Evolutionary conservation across 2,888 invertebrate species (phyloP), one percentile per base, ranked within the genome.

Genomic region (Hydrotaea cyrtoneurina): DNA sequence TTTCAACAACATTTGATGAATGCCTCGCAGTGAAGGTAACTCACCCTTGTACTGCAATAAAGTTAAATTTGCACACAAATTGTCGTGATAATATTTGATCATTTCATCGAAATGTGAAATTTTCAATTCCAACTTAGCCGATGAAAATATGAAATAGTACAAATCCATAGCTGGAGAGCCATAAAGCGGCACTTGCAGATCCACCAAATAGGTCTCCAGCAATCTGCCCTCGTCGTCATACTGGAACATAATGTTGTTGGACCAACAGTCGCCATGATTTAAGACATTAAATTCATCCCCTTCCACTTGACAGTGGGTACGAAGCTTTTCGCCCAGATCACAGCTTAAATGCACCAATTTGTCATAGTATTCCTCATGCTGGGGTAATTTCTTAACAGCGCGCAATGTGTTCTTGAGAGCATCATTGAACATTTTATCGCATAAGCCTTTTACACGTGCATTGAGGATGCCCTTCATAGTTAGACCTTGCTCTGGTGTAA

Each of bases 171-270:
- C 89, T 10, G 90, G 89, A 4, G 89, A 80, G 3, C 87, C 82
- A 66, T 88, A 90, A 74, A 87, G 88, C 0, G 87, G 86, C 59
- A 90, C 55, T 86, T 91, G 90, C 2, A 87, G 87, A 76, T 90
- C 91, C 50, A 90, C 87, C 8, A 91, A 86, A 23, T 87, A 87
- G 0, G 89, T 88, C 15, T 89, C 88, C 0, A 78, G 85, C 0
- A 88, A 86, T 21, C 83, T 87, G 0, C 89, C 89, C 3, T 81
- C 73, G 3, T 77, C 85, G 19, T 88, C 86, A 53, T 90, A 87
- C 36, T 89, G 88, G 26, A 91, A 91, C 90, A 91, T 88, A 2
- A 90, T 88, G 69, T 91, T 91, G 59, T 90, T 91, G 0, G 87
- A 86, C 90, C 90, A 90, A 66, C 88, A 83, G 71, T 90, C 89